These are phyloP conservation scores for Barypeithes pellucidus DNA, from an alignment of 2,888 invertebrate species.

Conservation along the genomic window DNA sequence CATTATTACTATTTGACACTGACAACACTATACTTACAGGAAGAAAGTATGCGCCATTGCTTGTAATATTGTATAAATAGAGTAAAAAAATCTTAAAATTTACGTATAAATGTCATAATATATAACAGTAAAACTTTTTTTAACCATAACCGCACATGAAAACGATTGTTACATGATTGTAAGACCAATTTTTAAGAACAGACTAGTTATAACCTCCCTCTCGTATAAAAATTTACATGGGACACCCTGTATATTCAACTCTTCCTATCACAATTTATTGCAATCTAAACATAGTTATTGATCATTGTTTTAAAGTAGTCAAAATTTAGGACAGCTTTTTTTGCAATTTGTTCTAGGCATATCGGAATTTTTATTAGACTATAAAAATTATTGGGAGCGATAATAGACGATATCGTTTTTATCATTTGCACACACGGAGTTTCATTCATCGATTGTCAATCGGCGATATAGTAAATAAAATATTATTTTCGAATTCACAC, in stretches of 20 bases:
- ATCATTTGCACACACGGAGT: slow-evolving; percentile 50
- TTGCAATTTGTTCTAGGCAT: slow-evolving; percentile 49
- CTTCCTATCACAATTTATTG: slow-evolving; percentile 21
- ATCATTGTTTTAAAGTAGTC: slow-evolving; percentile 29
- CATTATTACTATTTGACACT: background rate
- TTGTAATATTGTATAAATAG: too few relatives aligned
- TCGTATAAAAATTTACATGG: slow-evolving; percentile 43
- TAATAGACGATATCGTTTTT: slow-evolving; percentile 50
- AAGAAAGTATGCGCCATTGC: too few relatives aligned
- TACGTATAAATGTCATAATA: too few relatives aligned
- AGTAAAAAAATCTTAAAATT: too few relatives aligned
- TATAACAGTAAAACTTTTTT: too few relatives aligned
- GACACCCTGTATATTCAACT: slow-evolving; percentile 39
- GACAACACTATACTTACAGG: too few relatives aligned
- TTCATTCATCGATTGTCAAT: slow-evolving; percentile 65
- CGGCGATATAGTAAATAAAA: slow-evolving; percentile 63
- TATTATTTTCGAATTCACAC: slow-evolving; percentile 60
- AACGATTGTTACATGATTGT: too few relatives aligned
- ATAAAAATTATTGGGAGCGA: slow-evolving; percentile 47
- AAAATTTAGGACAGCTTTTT: slow-evolving; percentile 41
- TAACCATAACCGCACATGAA: too few relatives aligned
- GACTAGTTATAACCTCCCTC: background rate
- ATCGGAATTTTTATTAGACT: slow-evolving; percentile 43
- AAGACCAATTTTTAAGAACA: slow-evolving; percentile 4
- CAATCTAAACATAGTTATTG: slow-evolving; percentile 3